phyloP scores from a whole-genome alignment of 2,888 invertebrate species.

The Cryptophagus acutangulus region DNA sequence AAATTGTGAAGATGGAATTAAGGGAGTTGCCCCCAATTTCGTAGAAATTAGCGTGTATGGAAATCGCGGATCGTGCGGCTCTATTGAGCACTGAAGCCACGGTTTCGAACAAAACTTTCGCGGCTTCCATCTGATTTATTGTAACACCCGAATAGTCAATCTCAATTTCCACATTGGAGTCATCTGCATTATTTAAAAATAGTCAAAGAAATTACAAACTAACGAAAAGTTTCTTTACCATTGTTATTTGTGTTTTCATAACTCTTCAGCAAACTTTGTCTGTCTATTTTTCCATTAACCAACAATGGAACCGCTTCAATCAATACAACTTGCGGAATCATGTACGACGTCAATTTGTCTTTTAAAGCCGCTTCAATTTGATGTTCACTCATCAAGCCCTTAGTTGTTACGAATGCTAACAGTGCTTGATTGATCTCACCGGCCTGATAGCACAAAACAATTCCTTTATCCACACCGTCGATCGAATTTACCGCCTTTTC shows the following conservation, averaged over 20 bases:
- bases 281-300: conserved; percentile 83
- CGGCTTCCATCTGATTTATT: conserved; percentile 55
- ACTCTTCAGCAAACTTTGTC: conserved; percentile 68
- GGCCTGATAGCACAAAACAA: conserved; percentile 74
- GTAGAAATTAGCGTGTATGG: conserved; percentile 69
- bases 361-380: conserved; percentile 64
- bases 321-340: conserved; percentile 73
- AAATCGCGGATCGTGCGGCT: conserved; percentile 58
- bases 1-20: conserved; percentile 79
- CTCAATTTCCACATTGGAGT: conserved; percentile 55
- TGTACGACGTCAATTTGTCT: conserved; percentile 65
- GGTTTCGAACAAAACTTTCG: conserved; percentile 67
- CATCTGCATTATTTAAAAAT: conserved; percentile 42
- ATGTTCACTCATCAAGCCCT: conserved; percentile 48
- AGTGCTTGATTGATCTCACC: conserved; percentile 68
- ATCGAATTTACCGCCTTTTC: conserved; percentile 65
- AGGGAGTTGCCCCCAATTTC: conserved; percentile 82
- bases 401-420: conserved; percentile 58
- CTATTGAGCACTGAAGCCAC: conserved; percentile 68
- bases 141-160: conserved; percentile 64
- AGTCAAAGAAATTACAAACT: conserved; percentile 14
- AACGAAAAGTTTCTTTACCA: conserved; percentile 50
- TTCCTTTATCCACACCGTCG: conserved; percentile 66
- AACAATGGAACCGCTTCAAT: conserved; percentile 72
- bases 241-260: conserved; percentile 70